These are phyloP conservation scores for Magallana angulata DNA, from an alignment of 1,140 invertebrate genomes.

Conservation along the genomic window DNA sequence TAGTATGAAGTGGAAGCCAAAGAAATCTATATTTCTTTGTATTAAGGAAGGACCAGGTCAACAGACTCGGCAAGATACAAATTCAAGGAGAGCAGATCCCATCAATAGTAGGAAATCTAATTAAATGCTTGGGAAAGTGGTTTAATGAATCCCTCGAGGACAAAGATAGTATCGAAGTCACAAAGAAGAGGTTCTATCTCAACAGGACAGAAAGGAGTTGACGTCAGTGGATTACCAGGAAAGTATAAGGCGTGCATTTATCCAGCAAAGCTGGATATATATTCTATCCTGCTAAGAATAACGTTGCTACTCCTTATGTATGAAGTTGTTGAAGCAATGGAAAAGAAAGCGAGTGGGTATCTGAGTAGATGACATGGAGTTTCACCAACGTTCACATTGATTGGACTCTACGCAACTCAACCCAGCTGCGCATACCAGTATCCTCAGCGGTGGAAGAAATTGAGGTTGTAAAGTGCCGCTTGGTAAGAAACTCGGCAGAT, in stretches of 20 bases:
- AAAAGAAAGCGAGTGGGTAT: slow-evolving; percentile 18
- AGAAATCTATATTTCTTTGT: slow-evolving; percentile 42
- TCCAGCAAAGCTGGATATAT: slow-evolving; percentile 29
- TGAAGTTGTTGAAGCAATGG: slow-evolving; percentile 46
- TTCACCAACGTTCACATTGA: slow-evolving; percentile 37
- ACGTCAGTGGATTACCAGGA: slow-evolving; percentile 33
- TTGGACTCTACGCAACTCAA: slow-evolving; percentile 39
- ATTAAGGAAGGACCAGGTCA: slow-evolving; percentile 43
- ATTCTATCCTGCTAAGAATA: slow-evolving; percentile 12
- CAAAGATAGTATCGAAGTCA: background rate
- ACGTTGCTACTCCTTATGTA: slow-evolving; percentile 50
- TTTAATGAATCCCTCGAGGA: slow-evolving; percentile 17
- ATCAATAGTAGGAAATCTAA: slow-evolving; percentile 43
- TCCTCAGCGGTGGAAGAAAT: slow-evolving; percentile 32
- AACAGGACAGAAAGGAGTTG: slow-evolving; percentile 44
- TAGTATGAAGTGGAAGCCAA: slow-evolving; percentile 43
- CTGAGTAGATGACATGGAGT: slow-evolving; percentile 29
- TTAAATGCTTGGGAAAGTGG: slow-evolving; percentile 57
- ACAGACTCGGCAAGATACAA: slow-evolving; percentile 13
- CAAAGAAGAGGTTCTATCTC: slow-evolving; percentile 12
- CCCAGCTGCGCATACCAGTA: slow-evolving; percentile 44
- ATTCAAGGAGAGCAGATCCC: slow-evolving; percentile 54
- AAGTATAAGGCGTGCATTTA: slow-evolving; percentile 57
- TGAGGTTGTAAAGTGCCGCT: slow-evolving; percentile 22
- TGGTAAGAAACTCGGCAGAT: slow-evolving; percentile 42